A percentile compares a stretch with the other conserved stretches of the same genome.
phyloP scores from a whole-genome alignment of 2,113 vertebrate genomes.

The Patagioenas fasciata region DNA sequence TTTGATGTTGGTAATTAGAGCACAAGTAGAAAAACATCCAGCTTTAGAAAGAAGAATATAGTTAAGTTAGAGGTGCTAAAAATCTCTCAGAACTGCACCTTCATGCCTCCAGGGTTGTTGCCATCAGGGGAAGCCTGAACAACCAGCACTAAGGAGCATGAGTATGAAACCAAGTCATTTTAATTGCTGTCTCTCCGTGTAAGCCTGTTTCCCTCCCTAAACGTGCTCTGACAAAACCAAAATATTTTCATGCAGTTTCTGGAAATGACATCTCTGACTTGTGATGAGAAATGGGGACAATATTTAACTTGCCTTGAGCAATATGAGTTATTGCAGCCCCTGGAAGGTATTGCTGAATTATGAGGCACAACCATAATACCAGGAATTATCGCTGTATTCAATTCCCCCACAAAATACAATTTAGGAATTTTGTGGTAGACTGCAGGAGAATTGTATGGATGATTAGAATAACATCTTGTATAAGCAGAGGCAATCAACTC shows the following conservation, averaged over 20 bases:
- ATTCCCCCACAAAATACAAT: not conserved
- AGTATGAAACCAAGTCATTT: not conserved
- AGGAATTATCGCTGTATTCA: not conserved
- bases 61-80: not conserved
- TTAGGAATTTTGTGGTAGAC: not conserved
- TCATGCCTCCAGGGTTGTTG: not conserved
- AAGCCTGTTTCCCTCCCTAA: not conserved
- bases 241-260: not conserved
- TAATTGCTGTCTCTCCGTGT: not conserved
- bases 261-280: not conserved
- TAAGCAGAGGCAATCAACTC: not conserved
- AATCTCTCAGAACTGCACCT: not conserved
- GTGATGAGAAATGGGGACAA: not conserved
- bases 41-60: not conserved
- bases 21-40: not conserved
- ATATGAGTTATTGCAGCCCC: not conserved
- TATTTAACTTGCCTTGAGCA: not conserved
- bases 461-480: not conserved
- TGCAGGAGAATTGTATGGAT: not conserved
- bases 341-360: not conserved
- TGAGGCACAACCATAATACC: not conserved
- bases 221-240: not conserved
- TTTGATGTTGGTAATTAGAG: not conserved
- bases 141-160: not conserved
- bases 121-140: not conserved